Evolutionary conservation across 2,113 vertebrate species (phyloP).

Genomic region (Embiotoca jacksoni): DNA sequence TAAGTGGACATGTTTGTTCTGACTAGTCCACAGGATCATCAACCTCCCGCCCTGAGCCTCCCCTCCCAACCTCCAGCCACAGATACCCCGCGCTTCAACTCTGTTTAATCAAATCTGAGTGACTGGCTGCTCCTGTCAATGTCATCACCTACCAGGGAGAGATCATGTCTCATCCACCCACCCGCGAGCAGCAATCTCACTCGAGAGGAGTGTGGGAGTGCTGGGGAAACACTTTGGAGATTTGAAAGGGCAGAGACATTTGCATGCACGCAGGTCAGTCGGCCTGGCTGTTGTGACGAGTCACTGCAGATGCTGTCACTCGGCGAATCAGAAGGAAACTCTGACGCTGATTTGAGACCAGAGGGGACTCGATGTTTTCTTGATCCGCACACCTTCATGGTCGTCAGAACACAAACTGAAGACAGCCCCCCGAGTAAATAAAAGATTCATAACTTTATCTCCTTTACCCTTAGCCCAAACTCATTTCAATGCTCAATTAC

Average conservation of each 20-base stretch:
- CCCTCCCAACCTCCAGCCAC: conserved; percentile 24
- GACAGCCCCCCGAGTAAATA: conserved; percentile 21
- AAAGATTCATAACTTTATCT: conserved; percentile 36
- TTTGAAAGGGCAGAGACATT: conserved; percentile 47
- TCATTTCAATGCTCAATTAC: conserved; percentile 75
- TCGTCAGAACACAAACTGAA: background rate
- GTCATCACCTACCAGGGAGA: conserved; percentile 63
- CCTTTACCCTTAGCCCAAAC: conserved; percentile 53
- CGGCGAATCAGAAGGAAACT: conserved; percentile 29
- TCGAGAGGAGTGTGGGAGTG: conserved; percentile 53
- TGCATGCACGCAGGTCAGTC: conserved; percentile 2
- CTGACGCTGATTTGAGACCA: conserved; percentile 40
- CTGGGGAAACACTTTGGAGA: conserved; percentile 24
- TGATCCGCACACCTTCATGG: conserved; percentile 8
- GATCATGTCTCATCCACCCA: conserved; percentile 64
- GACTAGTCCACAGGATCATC: conserved; percentile 64
- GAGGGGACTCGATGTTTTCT: conserved; percentile 7
- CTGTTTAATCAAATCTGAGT: conserved; percentile 56
- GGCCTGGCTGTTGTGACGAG: conserved; percentile 35
- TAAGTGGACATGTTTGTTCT: conserved; percentile 72
- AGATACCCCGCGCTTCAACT: conserved; percentile 56
- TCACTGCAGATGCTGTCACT: conserved; percentile 42
- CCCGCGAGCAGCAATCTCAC: conserved; percentile 42
- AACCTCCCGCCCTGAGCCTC: conserved; percentile 20
- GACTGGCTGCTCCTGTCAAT: conserved; percentile 67